Evolutionary conservation across 2,797 vertebrate genomes (phyloP).

Genomic region (Intellagama lesueurii): DNA sequence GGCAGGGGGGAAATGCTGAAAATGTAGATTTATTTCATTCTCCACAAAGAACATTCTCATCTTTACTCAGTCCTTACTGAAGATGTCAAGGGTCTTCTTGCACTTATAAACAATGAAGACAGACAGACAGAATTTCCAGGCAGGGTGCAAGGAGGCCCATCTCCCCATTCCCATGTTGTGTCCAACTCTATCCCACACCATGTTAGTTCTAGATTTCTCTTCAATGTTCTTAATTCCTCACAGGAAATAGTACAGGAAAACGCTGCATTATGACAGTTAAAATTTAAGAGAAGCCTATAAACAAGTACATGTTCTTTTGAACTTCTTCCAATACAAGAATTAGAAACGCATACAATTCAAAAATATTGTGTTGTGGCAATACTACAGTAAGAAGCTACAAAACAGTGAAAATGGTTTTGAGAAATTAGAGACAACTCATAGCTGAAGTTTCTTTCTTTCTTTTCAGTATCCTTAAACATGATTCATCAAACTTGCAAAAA

Average conservation of each 20-base stretch:
- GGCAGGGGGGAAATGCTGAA: background rate
- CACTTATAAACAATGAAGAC: background rate
- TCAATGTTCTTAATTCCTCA: conserved; percentile 2
- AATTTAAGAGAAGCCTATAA: background rate
- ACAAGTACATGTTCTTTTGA: background rate
- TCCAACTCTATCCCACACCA: background rate
- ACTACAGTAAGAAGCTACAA: background rate
- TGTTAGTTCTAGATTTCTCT: background rate
- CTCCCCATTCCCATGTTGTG: background rate
- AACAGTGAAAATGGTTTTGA: background rate
- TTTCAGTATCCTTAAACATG: background rate
- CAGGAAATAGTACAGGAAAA: background rate
- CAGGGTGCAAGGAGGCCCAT: background rate
- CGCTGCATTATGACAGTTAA: conserved; percentile 1
- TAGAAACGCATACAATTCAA: background rate
- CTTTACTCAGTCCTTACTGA: background rate
- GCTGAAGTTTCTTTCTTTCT: background rate
- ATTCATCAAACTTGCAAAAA: conserved; percentile 28
- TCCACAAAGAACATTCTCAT: background rate
- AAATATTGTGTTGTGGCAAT: background rate
- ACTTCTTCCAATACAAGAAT: background rate
- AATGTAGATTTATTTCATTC: background rate
- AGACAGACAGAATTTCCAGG: background rate
- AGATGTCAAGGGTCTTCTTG: background rate
- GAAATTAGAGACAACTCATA: background rate